Percentiles rank a stretch among this genome's conserved stretches.
Evolutionary conservation across 2,888 invertebrate species (phyloP).

Genomic region (Philaethria dido): DNA sequence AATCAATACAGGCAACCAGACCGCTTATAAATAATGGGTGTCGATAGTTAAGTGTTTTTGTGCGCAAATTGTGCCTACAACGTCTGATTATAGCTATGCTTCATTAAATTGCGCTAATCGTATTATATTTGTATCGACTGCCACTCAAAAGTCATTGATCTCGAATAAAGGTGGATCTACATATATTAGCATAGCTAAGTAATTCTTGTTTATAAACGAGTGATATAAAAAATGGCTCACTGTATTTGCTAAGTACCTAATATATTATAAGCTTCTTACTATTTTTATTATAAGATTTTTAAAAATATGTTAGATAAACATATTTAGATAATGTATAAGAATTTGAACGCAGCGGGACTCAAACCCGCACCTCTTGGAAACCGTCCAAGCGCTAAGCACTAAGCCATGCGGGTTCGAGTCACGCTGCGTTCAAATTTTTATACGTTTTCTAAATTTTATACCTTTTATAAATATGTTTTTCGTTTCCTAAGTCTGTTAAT

Average conservation of each 20-base stretch:
- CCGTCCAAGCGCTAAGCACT: no score
- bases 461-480: no score
- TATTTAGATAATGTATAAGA: no score
- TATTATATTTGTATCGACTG: constrained; percentile 28
- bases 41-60: constrained; percentile 12
- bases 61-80: constrained; percentile 22
- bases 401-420: no score
- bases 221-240: not conserved
- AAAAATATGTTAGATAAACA: not conserved
- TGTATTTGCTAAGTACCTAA: not conserved
- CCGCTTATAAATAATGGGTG: constrained; percentile 12
- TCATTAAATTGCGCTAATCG: constrained; percentile 32
- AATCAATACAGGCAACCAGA: not conserved
- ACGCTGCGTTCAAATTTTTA: no score
- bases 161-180: constrained; percentile 12
- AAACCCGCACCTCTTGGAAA: no score
- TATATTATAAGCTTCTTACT: not conserved
- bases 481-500: no score
- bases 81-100: constrained; percentile 24
- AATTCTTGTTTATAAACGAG: constrained; percentile 6
- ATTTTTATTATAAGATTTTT: not conserved
- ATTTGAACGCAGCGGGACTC: no score
- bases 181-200: constrained; percentile 3
- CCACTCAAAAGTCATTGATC: constrained; percentile 31
- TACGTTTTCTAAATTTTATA: no score